Conservation (phyloP, 2,888 invertebrate genomes). For the Torymus tubicola region DNA sequence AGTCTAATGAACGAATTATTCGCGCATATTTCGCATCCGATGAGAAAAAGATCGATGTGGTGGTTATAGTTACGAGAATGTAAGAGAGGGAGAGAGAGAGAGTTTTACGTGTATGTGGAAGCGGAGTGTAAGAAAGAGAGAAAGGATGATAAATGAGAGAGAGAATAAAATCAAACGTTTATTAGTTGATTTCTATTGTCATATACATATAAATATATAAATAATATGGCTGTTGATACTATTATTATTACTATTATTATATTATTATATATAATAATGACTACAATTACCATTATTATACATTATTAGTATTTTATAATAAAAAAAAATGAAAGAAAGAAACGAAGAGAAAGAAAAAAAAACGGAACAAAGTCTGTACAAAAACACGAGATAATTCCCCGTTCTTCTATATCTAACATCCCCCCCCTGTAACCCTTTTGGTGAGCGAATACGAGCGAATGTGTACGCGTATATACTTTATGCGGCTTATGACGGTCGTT, state of each 20-base stretch:
- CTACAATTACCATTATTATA: constrained; percentile 52
- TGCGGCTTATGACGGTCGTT: neutral
- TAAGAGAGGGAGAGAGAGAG: neutral
- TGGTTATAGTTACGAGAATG: neutral
- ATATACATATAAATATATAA: constrained; percentile 58
- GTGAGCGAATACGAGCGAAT: constrained; percentile 30
- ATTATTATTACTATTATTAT: constrained; percentile 56
- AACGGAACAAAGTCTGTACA: constrained; percentile 49
- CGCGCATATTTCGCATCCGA: no score
- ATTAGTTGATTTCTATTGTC: constrained; percentile 56
- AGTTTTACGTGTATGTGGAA: neutral
- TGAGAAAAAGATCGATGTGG: neutral
- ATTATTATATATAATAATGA: constrained; percentile 47
- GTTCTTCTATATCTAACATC: no score
- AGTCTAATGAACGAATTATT: constrained; percentile 44
- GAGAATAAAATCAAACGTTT: constrained; percentile 54
- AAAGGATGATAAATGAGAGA: neutral
- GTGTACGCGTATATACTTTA: constrained; percentile 18
- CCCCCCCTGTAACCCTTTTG: no score
- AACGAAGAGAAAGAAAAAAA: neutral
- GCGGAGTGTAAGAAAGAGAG: constrained; percentile 17
- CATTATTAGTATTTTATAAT: constrained; percentile 56
- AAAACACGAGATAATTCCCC: constrained; percentile 29
- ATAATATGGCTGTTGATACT: constrained; percentile 58
- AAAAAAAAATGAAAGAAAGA: constrained; percentile 18